Percentiles rank a stretch among this genome's conserved stretches.
phyloP scores from a whole-genome alignment of 2,888 invertebrate genomes.

The Himalopsyche anomala region DNA sequence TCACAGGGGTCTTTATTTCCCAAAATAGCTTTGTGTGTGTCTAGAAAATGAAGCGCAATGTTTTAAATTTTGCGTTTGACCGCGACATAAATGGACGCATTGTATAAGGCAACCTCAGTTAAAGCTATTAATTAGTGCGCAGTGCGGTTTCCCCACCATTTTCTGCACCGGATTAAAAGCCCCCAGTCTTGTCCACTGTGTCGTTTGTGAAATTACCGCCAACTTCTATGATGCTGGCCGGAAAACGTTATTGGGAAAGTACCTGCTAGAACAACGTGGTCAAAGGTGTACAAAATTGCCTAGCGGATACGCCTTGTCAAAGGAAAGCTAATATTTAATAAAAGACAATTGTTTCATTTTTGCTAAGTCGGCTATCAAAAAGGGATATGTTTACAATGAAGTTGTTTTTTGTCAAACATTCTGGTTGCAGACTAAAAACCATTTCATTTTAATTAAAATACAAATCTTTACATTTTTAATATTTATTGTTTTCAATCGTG shows the following conservation, averaged over 20 bases:
- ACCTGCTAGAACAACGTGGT: neutral
- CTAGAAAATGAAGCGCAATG: neutral
- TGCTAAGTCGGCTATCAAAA: neutral
- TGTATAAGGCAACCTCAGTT: neutral
- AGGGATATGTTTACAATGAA: too few species aligned
- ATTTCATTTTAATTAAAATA: too few species aligned
- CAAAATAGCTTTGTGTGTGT: neutral
- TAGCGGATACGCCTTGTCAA: neutral
- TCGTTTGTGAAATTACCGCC: constrained; percentile 17
- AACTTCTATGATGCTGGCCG: neutral
- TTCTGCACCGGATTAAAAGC: constrained; percentile 15
- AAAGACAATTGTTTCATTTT: neutral
- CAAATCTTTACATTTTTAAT: too few species aligned
- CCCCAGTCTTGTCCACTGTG: neutral
- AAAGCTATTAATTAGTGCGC: constrained; percentile 48
- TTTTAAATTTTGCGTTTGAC: neutral
- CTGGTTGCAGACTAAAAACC: too few species aligned
- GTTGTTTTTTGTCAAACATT: too few species aligned
- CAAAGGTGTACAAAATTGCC: neutral
- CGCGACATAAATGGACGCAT: neutral
- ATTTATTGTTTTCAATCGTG: too few species aligned
- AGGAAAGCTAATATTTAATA: neutral
- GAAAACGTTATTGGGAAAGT: neutral
- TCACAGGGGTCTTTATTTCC: neutral
- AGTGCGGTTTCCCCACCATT: constrained; percentile 36